These are phyloP conservation scores for Pheosia tremula DNA, from an alignment of 2,888 invertebrate species.

Conservation along the genomic window DNA sequence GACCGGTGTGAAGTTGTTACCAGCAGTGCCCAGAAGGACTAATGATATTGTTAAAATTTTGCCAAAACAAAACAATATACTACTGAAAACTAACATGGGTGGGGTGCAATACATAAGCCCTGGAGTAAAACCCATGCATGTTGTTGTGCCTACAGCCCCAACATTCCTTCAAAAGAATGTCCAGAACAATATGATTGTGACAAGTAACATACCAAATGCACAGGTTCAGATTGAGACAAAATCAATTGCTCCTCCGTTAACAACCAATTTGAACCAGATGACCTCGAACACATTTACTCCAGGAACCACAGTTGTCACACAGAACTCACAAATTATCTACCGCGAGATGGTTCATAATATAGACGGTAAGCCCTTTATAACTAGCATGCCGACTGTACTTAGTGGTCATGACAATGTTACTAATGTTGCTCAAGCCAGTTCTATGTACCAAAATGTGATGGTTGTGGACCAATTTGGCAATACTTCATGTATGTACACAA, in stretches of 20 bases:
- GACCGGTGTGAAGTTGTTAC: conserved; percentile 53
- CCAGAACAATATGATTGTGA: conserved; percentile 73
- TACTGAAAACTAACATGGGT: conserved; percentile 69
- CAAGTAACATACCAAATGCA: conserved; percentile 59
- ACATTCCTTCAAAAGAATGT: conserved; percentile 76
- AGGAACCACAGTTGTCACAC: conserved; percentile 74
- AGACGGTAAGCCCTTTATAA: conserved; percentile 73
- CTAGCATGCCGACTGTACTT: conserved; percentile 67
- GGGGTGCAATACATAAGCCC: conserved; percentile 68
- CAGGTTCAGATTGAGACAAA: conserved; percentile 62
- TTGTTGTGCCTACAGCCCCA: conserved; percentile 66
- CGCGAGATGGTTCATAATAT: conserved; percentile 78
- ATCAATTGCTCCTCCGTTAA: conserved; percentile 49
- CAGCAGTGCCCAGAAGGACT: conserved; percentile 50
- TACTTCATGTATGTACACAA: conserved; percentile 73
- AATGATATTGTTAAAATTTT: conserved; percentile 65
- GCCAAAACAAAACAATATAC: conserved; percentile 70
- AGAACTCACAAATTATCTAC: conserved; percentile 79
- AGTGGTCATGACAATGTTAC: conserved; percentile 65
- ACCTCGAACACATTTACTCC: conserved; percentile 63
- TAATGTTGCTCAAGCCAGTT: conserved; percentile 67
- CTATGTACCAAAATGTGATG: conserved; percentile 80
- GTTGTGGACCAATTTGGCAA: conserved; percentile 77
- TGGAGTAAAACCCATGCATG: conserved; percentile 66
- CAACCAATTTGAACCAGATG: conserved; percentile 63